Base-by-base conservation (phyloP, 2,113 vertebrate genomes). In the Junco hyemalis region DNA sequence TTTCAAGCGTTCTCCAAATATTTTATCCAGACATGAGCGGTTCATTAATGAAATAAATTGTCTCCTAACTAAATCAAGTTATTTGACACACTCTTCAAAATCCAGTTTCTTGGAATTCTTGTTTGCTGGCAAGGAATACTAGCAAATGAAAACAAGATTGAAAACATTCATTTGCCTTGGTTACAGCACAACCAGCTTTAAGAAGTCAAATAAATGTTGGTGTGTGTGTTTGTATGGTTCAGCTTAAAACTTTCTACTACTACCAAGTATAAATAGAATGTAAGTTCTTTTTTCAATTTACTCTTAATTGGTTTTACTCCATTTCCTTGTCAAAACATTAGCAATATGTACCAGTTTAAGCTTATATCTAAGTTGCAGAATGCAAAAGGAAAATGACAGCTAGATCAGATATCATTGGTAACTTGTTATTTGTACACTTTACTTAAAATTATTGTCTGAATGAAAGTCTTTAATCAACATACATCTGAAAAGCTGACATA, bases 11-110 rank as follows among this genome's bases (percentile, higher is more conserved):
- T 92, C 16, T 72, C 59, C 45, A 84, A 73, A 54, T 71, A 64
- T 86, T 71, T 89, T 91, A 79, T 78, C 44, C 61, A 48, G 40
- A 86, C 25, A 72, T 47, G n/a, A 70, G 13, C 0, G 0, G 23
- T 51, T 96, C 57, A 47, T 82, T 91, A 77, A 91, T 90, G 90
- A 72, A 93, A 86, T 51, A 79, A 89, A 72, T 77, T 33, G 16
- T 26, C n/a, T 93, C 33, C 51, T 84, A 73, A 90, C 5, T 17
- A 40, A 78, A 90, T 57, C 21, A 53, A 77, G 23, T 71, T 56
- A 42, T 76, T 91, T 73, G 61, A 88, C 59, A 74, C 66, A 77
- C 26, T 81, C 54, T 51, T 69, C 78, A 88, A 85, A 94, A 73
- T 65, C 25, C 26, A 66, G 11, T 44, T 26, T 61, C 44, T 57